phyloP scores from a whole-genome alignment of 2,113 vertebrate genomes.

The Heptranchias perlo region DNA sequence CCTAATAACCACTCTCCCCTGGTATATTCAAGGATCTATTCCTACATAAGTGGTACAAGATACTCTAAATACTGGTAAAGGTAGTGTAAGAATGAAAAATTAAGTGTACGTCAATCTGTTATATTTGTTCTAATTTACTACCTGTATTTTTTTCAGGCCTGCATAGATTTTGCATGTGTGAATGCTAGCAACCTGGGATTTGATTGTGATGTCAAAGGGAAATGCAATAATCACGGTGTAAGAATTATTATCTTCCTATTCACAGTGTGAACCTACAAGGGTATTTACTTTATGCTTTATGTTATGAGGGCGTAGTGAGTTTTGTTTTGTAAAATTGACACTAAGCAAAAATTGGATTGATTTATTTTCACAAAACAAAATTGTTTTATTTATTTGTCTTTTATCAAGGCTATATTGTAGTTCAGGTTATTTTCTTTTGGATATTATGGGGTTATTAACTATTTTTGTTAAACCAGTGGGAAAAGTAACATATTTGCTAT shows the following conservation, averaged over 20 bases:
- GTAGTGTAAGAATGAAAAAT: background rate
- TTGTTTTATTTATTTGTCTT: background rate
- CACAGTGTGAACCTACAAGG: background rate
- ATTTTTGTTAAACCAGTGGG: background rate
- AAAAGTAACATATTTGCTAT: background rate
- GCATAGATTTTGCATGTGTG: slow-evolving; percentile 64
- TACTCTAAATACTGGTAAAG: background rate
- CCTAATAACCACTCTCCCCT: background rate
- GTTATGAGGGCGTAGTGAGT: background rate
- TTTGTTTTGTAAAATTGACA: background rate
- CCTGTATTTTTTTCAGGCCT: slow-evolving; percentile 57
- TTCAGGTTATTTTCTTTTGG: background rate
- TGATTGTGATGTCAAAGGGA: slow-evolving; percentile 57
- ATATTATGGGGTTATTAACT: background rate
- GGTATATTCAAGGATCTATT: background rate
- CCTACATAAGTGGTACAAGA: background rate
- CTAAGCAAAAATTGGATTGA: background rate
- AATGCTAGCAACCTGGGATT: slow-evolving; percentile 61
- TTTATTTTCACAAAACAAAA: background rate
- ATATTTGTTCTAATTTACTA: slow-evolving; percentile 27
- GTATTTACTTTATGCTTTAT: background rate
- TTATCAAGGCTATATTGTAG: background rate
- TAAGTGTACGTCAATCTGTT: background rate
- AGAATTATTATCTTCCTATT: slow-evolving; percentile 44
- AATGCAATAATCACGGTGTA: slow-evolving; percentile 67